Evolutionary conservation across 2,797 vertebrate species (phyloP).

Genomic region (Spheniscus humboldti): DNA sequence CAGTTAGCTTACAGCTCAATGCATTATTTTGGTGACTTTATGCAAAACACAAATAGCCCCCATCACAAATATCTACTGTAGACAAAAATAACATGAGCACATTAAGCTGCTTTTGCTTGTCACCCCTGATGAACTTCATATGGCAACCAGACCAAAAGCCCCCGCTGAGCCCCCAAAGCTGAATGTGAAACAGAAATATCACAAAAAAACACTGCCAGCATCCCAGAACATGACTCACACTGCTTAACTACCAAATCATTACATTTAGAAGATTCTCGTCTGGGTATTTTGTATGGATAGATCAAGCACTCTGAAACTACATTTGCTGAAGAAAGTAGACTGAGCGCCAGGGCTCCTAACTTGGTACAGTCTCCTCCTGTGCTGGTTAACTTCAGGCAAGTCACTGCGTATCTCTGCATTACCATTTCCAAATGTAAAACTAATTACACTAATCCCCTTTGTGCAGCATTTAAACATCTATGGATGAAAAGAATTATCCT

Average conservation of each 20-base stretch:
- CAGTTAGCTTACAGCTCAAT: not conserved
- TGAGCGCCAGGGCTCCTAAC: not conserved
- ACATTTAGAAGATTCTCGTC: not conserved
- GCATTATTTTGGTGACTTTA: conserved; percentile 9
- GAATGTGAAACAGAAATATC: conserved; percentile 50
- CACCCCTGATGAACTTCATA: conserved; percentile 58
- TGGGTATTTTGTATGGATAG: not conserved
- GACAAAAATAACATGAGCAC: conserved; percentile 46
- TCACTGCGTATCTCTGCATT: not conserved
- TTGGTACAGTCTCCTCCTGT: not conserved
- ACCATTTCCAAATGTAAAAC: conserved; percentile 32
- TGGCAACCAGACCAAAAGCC: conserved; percentile 53
- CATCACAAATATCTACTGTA: not conserved
- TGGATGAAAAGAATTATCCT: not conserved
- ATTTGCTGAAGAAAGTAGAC: not conserved
- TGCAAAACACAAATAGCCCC: conserved; percentile 21
- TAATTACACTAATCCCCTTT: conserved; percentile 28
- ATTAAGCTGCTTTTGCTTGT: conserved; percentile 43
- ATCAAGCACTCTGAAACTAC: not conserved
- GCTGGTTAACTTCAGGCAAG: not conserved
- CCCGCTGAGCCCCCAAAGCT: conserved; percentile 23
- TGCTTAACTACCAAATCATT: not conserved
- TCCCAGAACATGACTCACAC: conserved; percentile 54
- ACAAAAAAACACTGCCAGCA: conserved; percentile 9
- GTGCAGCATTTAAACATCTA: not conserved